Conservation (phyloP, 2,888 invertebrate species). For the Ditylenchus weischeri region DNA sequence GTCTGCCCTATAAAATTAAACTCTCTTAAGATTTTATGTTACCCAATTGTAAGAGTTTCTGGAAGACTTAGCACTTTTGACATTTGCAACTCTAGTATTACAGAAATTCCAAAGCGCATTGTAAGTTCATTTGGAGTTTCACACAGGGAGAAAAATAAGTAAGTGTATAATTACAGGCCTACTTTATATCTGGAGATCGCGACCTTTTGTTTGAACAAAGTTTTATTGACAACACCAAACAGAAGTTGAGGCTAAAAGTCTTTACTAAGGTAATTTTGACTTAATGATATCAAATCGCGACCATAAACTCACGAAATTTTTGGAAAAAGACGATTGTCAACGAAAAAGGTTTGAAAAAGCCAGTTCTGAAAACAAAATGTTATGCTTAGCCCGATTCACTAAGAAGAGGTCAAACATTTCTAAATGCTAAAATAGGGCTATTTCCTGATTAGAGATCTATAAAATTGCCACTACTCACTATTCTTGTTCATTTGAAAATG, state of each 20-base stretch:
- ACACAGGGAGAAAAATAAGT: background rate
- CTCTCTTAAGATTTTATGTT: background rate
- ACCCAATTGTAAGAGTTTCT: background rate
- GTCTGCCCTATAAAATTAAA: no score
- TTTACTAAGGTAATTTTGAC: slow-evolving; percentile 18
- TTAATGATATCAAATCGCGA: background rate
- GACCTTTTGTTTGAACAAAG: slow-evolving; percentile 17
- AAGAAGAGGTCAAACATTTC: no score
- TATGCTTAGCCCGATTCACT: no score
- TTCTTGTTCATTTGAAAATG: no score
- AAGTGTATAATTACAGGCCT: slow-evolving; percentile 14
- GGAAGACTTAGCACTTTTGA: background rate
- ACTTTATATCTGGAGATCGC: slow-evolving; percentile 19
- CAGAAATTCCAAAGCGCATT: background rate
- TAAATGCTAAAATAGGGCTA: no score
- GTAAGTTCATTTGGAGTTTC: background rate
- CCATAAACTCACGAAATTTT: no score
- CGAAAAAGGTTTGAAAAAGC: no score
- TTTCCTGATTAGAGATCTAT: no score
- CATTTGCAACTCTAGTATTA: background rate
- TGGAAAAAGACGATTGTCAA: no score
- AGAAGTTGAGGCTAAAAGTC: slow-evolving; percentile 16
- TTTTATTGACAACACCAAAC: slow-evolving; percentile 8
- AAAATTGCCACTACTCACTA: no score
- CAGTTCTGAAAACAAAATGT: no score